These are phyloP conservation scores for Ptychodera flava DNA, from an alignment of 35 echinoderm and acorn worm species.

Conservation along the genomic window DNA sequence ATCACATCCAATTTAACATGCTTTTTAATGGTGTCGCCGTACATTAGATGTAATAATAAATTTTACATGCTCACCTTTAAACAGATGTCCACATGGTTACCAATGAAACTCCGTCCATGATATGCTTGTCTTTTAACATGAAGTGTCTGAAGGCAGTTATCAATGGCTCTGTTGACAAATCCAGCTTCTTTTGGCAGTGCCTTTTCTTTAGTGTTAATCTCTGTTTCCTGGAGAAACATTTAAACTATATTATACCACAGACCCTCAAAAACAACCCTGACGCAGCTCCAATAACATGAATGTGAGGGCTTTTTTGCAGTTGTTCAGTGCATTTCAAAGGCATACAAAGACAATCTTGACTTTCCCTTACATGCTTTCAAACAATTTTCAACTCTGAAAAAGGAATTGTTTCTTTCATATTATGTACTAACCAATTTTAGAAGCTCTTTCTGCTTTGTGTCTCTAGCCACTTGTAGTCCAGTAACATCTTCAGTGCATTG, in stretches of 20 bases:
- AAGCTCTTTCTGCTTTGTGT: not conserved
- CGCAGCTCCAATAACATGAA: too few relatives aligned
- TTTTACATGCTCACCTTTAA: constrained; percentile 42
- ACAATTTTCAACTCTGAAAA: not conserved
- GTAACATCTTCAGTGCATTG: not conserved
- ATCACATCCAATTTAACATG: too few relatives aligned
- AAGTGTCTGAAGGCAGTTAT: constrained; percentile 26
- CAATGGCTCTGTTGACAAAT: constrained; percentile 21
- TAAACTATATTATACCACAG: too few relatives aligned
- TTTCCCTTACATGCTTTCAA: not conserved
- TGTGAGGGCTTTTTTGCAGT: not conserved
- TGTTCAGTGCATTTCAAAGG: not conserved
- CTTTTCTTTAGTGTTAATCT: not conserved
- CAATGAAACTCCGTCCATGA: constrained; percentile 52
- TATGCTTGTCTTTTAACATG: constrained; percentile 48
- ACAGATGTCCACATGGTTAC: constrained; percentile 47
- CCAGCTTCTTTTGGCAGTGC: not conserved
- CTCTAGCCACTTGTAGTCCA: not conserved
- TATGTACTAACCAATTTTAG: not conserved
- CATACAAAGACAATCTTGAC: not conserved
- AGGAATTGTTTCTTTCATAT: not conserved
- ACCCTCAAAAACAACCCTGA: too few relatives aligned
- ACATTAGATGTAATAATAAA: too few relatives aligned
- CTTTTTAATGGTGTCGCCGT: too few relatives aligned
- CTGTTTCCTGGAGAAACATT: not conserved